phyloP scores from a whole-genome alignment of 2,888 invertebrate genomes.

The Chorisops tibialis region DNA sequence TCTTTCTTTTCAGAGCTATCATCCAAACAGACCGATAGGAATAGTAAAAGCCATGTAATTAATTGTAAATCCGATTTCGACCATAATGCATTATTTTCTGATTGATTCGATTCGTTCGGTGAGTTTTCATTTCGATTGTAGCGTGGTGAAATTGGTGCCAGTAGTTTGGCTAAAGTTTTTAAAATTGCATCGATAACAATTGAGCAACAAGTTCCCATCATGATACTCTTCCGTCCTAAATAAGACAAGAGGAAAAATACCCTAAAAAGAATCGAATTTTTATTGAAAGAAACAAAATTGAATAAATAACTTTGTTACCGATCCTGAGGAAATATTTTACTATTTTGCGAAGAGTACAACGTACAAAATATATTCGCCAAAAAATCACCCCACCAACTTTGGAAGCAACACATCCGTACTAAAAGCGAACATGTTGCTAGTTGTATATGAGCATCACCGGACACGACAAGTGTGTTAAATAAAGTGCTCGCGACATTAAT shows the following conservation, averaged over 20 bases:
- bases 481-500: slow-evolving; percentile 59
- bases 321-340: slow-evolving; percentile 79
- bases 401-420: slow-evolving; percentile 69
- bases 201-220: slow-evolving; percentile 59
- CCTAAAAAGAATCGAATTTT: slow-evolving; percentile 51
- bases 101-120: slow-evolving; percentile 34
- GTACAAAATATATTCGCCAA: slow-evolving; percentile 77
- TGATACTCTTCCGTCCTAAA: slow-evolving; percentile 76
- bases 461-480: slow-evolving; percentile 71
- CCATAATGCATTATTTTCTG: slow-evolving; percentile 46
- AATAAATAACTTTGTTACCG: slow-evolving; percentile 56
- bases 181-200: slow-evolving; percentile 62
- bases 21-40: slow-evolving; percentile 70
- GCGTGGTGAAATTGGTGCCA: slow-evolving; percentile 56
- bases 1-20: slow-evolving; percentile 51
- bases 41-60: slow-evolving; percentile 73
- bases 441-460: slow-evolving; percentile 75
- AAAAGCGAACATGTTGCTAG: slow-evolving; percentile 73
- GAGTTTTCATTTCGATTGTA: slow-evolving; percentile 3
- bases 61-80: slow-evolving; percentile 63
- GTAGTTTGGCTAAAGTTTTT: slow-evolving; percentile 58
- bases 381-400: slow-evolving; percentile 87
- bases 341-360: slow-evolving; percentile 75
- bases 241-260: slow-evolving; percentile 84
- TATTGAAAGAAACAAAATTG: background rate